Evolutionary conservation across 2,797 vertebrate genomes (phyloP).

Genomic region (Orestias chungarensis): DNA sequence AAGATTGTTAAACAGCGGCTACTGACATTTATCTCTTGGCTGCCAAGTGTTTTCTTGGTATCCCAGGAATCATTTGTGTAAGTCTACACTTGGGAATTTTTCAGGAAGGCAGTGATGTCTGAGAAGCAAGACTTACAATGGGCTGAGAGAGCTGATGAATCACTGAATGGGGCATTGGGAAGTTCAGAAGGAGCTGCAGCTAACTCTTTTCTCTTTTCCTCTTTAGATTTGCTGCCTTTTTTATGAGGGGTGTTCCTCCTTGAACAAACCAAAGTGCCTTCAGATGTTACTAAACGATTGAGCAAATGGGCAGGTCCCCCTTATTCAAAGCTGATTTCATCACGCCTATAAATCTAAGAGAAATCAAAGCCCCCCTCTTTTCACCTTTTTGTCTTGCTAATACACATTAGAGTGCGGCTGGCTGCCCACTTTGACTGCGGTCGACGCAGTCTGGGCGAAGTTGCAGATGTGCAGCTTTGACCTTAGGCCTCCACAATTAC

Average conservation of each 20-base stretch:
- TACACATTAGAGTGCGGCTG: constrained; percentile 91
- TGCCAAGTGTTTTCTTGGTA: constrained; percentile 46
- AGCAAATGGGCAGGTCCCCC: constrained; percentile 85
- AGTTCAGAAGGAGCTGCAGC: constrained; percentile 74
- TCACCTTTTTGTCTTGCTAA: constrained; percentile 95
- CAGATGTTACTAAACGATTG: constrained; percentile 86
- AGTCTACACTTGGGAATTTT: constrained; percentile 47
- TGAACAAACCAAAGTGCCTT: constrained; percentile 82
- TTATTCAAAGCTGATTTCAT: constrained; percentile 87
- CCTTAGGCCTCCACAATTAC: constrained; percentile 83
- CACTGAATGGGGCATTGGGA: constrained; percentile 68
- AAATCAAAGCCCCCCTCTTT: constrained; percentile 87
- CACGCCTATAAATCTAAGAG: constrained; percentile 93
- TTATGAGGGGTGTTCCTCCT: constrained; percentile 81
- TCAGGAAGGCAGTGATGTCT: constrained; percentile 50
- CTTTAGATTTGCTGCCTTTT: constrained; percentile 84
- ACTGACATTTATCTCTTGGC: constrained; percentile 26
- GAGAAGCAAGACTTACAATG: constrained; percentile 56
- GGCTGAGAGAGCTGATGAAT: constrained; percentile 69
- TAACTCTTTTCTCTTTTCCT: constrained; percentile 70
- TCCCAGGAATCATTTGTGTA: constrained; percentile 59
- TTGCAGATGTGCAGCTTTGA: constrained; percentile 89
- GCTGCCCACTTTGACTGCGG: constrained; percentile 91
- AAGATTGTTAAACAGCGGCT: constrained; percentile 32
- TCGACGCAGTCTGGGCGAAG: constrained; percentile 82